Evolutionary conservation across 2,797 vertebrate species (phyloP), one percentile per base, ranked within the genome.

Genomic region (Eulemur albifrons): DNA sequence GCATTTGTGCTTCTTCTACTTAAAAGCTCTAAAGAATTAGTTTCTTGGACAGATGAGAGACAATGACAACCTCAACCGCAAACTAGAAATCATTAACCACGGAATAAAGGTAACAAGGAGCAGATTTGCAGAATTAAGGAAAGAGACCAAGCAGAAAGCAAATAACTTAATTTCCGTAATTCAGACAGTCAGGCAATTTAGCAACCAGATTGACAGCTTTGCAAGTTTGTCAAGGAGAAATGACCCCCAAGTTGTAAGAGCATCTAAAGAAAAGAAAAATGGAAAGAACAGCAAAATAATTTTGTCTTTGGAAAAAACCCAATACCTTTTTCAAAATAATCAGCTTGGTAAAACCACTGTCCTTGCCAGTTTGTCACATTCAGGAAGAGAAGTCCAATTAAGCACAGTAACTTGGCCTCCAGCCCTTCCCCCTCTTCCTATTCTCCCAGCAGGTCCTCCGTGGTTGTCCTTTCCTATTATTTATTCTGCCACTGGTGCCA

Each of bases 91-190:
- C 63, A 45, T 77, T 57, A 93, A 45, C 18, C 52, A 50, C 18
- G 10, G 69, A 82, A 65, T 65, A 73, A 48, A 93, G 35, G 88
- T n/a, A 69, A 90, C 57, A 70, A 10, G 21, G 63, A 90, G 25
- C 67, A 94, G 54, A 88, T 63, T 63, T 79, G 40, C 12, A 80
- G 79, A 93, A 86, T 91, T 67, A 65, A 25, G 48, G 75, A 38
- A 90, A 88, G 65, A 92, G 80, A 88, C 40, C 11, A 25, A 85
- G 95, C 69, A 76, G 82, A 92, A 83, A 83, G 50, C 82, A 67
- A 17, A 12, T 50, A 25, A 50, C 43, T 67, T 72, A 11, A 86
- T 72, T 87, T 90, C 30, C 61, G 63, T 35, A n/a, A 75, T 80
- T 70, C 43, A 86, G 48, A 50, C 48, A 65, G 48, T 72, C 67